Evolutionary conservation across 2,113 vertebrate genomes (phyloP).

Genomic region (Prionailurus viverrinus): DNA sequence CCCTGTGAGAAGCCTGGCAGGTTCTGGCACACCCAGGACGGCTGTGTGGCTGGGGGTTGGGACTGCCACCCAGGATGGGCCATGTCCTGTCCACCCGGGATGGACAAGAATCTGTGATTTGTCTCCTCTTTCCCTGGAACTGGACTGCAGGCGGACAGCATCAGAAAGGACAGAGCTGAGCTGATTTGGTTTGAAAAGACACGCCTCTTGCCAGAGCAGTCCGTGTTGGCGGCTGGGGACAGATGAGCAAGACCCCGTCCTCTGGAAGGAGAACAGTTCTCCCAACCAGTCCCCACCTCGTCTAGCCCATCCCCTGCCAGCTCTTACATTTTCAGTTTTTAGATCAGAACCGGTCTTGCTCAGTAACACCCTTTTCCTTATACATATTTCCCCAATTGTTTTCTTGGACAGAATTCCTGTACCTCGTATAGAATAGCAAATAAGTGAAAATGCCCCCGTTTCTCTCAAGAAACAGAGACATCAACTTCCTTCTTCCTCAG

Average conservation of each 20-base stretch:
- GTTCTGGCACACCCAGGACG: not conserved
- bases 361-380: not conserved
- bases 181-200: not conserved
- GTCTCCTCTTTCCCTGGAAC: not conserved
- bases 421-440: not conserved
- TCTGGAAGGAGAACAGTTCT: not conserved
- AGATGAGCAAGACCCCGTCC: not conserved
- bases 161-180: not conserved
- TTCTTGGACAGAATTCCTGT: constrained; percentile 28
- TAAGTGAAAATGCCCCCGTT: not conserved
- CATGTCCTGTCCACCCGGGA: not conserved
- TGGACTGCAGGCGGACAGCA: not conserved
- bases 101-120: not conserved
- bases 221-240: not conserved
- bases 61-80: not conserved
- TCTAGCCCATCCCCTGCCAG: not conserved
- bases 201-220: not conserved
- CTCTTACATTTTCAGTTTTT: not conserved
- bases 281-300: not conserved
- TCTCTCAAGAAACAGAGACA: not conserved
- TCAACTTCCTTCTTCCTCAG: not conserved
- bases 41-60: not conserved
- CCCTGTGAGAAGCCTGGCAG: not conserved
- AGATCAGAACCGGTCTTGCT: not conserved
- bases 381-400: not conserved